phyloP scores from a whole-genome alignment of 1,140 invertebrate species.

The Drosophila bipectinata region DNA sequence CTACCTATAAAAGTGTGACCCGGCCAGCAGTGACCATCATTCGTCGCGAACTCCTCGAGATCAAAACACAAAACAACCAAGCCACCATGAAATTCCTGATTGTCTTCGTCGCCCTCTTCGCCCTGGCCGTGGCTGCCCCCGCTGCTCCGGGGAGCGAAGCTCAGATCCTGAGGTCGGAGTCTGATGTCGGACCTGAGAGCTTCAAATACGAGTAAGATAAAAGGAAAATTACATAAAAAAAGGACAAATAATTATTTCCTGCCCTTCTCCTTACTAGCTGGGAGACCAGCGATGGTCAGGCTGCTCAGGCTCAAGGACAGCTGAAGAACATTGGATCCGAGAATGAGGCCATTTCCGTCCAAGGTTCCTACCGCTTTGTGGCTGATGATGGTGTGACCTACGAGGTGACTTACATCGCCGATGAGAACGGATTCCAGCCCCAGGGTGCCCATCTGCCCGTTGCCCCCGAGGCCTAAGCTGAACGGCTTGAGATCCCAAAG shows the following conservation, averaged over 20 bases:
- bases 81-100: slow-evolving; percentile 70
- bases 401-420: slow-evolving; percentile 88
- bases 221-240: not conserved
- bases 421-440: slow-evolving; percentile 90
- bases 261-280: slow-evolving; percentile 22
- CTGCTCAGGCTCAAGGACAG: slow-evolving; percentile 10
- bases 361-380: slow-evolving; percentile 85
- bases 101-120: slow-evolving; percentile 71
- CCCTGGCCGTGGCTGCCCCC: slow-evolving; percentile 50
- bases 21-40: slow-evolving; percentile 19
- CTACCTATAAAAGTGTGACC: slow-evolving; percentile 25
- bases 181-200: slow-evolving; percentile 83
- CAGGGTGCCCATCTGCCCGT: slow-evolving; percentile 87
- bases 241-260: not conserved
- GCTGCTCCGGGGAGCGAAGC: not conserved
- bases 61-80: slow-evolving; percentile 17
- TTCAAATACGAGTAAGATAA: slow-evolving; percentile 84
- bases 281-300: slow-evolving; percentile 52
- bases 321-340: slow-evolving; percentile 60
- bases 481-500: not conserved
- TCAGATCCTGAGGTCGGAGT: not conserved
- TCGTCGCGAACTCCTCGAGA: slow-evolving; percentile 34
- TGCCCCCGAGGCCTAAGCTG: slow-evolving; percentile 41
- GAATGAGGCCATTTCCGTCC: slow-evolving; percentile 84
- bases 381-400: slow-evolving; percentile 88